phyloP scores from a whole-genome alignment of 2,888 invertebrate genomes.

The Troides aeacus region DNA sequence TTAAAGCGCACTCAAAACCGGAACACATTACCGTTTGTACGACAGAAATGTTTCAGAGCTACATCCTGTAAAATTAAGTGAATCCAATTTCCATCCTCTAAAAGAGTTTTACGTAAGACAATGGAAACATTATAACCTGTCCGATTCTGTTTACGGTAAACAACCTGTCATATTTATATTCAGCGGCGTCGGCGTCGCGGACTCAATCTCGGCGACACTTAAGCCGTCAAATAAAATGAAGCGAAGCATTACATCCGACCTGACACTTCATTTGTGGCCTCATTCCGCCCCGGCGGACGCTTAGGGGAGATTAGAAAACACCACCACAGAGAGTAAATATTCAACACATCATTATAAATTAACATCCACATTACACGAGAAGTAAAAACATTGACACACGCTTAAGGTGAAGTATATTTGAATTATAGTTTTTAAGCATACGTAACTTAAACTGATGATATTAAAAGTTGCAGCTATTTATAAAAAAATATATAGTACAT shows the following conservation, averaged over 20 bases:
- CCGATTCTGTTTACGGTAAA: not conserved
- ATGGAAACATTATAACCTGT: not conserved
- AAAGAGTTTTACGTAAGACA: not conserved
- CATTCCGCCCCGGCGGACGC: conserved; percentile 26
- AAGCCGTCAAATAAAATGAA: conserved; percentile 64
- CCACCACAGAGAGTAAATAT: conserved; percentile 4
- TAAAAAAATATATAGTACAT: too few species aligned
- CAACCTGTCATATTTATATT: conserved; percentile 1
- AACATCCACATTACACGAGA: too few species aligned
- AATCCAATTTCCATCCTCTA: too few species aligned
- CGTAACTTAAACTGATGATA: too few species aligned
- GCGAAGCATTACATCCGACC: conserved; percentile 56
- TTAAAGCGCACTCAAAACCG: too few species aligned
- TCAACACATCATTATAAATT: not conserved
- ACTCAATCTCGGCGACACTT: conserved; percentile 58
- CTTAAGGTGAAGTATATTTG: too few species aligned
- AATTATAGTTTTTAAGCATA: too few species aligned
- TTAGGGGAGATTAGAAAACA: conserved; percentile 26
- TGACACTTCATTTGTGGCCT: conserved; percentile 38
- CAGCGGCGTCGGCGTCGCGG: conserved; percentile 38
- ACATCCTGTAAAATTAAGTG: too few species aligned
- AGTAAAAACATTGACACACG: too few species aligned
- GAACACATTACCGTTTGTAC: too few species aligned
- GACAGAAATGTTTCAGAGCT: too few species aligned
- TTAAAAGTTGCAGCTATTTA: too few species aligned